phyloP scores from a whole-genome alignment of 2,888 invertebrate species.

The Synanthedon andrenaeformis region DNA sequence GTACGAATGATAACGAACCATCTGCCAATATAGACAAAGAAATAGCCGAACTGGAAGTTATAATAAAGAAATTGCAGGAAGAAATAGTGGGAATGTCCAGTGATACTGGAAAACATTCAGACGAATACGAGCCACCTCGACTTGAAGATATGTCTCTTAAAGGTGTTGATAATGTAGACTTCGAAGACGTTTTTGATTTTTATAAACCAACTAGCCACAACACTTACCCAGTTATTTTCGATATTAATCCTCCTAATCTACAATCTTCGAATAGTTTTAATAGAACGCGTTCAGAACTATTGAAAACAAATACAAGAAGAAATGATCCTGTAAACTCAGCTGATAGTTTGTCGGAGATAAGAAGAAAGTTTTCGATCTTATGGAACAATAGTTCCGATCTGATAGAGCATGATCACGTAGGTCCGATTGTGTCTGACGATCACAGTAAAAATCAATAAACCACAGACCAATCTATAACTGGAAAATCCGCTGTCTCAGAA shows the following conservation, averaged over 20 bases:
- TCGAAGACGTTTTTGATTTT: neutral
- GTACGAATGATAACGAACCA: slow-evolving; percentile 7
- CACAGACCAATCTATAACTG: too few relatives aligned
- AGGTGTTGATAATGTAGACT: neutral
- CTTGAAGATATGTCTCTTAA: neutral
- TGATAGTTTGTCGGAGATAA: neutral
- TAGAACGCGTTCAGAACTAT: neutral
- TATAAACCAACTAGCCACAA: neutral
- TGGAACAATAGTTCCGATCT: neutral
- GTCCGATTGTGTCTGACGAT: too few relatives aligned
- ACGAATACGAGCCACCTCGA: neutral
- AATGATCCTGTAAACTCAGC: neutral
- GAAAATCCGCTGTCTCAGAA: too few relatives aligned
- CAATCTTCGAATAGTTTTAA: neutral
- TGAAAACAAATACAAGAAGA: neutral
- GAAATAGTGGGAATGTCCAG: slow-evolving; percentile 31
- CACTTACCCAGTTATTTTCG: neutral
- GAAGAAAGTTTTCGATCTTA: neutral
- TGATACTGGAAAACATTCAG: slow-evolving; percentile 9
- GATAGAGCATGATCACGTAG: too few relatives aligned
- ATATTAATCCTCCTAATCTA: neutral
- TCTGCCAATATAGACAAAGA: slow-evolving; percentile 27
- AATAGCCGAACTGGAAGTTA: slow-evolving; percentile 30
- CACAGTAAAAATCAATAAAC: too few relatives aligned
- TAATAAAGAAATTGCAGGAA: slow-evolving; percentile 31